A percentile compares a stretch with the other conserved stretches of the same genome.
These are phyloP conservation scores for Platysteira castanea DNA, from an alignment of 2,113 vertebrate species.

Conservation along the genomic window DNA sequence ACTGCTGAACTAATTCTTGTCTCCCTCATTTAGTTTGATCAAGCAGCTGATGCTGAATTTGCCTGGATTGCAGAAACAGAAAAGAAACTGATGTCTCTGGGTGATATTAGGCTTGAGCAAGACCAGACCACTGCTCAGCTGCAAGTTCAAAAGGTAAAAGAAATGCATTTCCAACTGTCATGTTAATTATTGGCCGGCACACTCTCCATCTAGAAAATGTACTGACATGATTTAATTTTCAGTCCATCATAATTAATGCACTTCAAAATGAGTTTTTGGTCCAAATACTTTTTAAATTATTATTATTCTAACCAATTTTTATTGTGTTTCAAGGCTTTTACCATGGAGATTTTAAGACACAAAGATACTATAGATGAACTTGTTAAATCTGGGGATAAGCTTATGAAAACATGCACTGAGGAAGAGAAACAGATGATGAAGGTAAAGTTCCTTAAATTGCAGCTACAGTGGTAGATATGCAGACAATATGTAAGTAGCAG, in stretches of 20 bases:
- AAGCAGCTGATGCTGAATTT: constrained; percentile 87
- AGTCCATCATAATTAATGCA: background rate
- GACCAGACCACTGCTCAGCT: constrained; percentile 91
- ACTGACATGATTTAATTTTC: constrained; percentile 33
- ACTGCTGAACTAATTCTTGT: constrained; percentile 41
- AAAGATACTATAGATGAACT: constrained; percentile 93
- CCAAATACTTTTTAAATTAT: background rate
- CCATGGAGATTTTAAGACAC: constrained; percentile 96
- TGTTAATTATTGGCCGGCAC: constrained; percentile 16
- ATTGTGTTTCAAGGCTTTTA: constrained; percentile 82
- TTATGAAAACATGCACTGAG: constrained; percentile 83
- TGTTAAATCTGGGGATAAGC: constrained; percentile 83
- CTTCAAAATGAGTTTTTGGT: constrained; percentile 1
- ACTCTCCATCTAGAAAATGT: constrained; percentile 19
- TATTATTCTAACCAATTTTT: background rate
- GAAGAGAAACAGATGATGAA: constrained; percentile 84
- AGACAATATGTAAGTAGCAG: background rate
- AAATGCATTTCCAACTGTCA: constrained; percentile 53
- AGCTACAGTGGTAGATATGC: background rate
- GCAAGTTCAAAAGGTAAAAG: constrained; percentile 94
- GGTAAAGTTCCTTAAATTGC: constrained; percentile 68
- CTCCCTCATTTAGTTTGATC: constrained; percentile 85
- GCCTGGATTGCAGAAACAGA: constrained; percentile 89
- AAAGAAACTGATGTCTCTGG: constrained; percentile 85
- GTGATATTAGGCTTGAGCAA: constrained; percentile 90